Conservation (phyloP, 2,797 vertebrate genomes). For the Scleropages formosus region DNA sequence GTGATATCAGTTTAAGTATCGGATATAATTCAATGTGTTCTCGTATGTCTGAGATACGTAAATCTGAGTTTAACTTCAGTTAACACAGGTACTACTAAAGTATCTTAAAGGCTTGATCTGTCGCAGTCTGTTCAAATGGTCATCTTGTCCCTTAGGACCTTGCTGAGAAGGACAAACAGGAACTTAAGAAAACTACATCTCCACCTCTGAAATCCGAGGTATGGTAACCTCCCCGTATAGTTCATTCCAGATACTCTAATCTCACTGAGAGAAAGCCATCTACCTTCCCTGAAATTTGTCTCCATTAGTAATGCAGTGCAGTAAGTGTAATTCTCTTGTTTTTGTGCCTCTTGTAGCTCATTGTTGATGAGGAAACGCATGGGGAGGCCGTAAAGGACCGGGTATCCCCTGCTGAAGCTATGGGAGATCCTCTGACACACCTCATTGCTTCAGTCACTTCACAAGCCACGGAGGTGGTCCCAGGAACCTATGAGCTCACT, state of each 20-base stretch:
- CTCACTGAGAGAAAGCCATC: neutral
- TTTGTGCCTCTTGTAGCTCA: conserved; percentile 16
- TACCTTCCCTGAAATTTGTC: neutral
- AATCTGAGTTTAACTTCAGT: neutral
- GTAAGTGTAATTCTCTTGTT: conserved; percentile 13
- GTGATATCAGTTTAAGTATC: too few relatives aligned
- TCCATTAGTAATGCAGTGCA: neutral
- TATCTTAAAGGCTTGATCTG: too few relatives aligned
- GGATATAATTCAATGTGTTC: too few relatives aligned
- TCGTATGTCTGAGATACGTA: too few relatives aligned
- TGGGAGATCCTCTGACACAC: conserved; percentile 13
- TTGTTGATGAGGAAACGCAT: neutral
- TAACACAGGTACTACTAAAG: neutral
- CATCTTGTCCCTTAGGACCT: conserved; percentile 52
- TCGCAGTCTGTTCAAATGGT: neutral
- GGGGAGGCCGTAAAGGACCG: neutral
- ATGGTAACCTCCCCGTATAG: neutral
- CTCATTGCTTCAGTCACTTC: conserved; percentile 20
- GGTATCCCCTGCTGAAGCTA: neutral
- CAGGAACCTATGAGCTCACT: neutral
- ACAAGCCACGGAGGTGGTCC: neutral
- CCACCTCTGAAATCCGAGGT: conserved; percentile 8
- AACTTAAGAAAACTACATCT: conserved; percentile 14
- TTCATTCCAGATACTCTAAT: neutral
- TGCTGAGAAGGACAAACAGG: conserved; percentile 47